Percentiles rank a stretch among this genome's conserved stretches.
Conservation (phyloP, 2,888 invertebrate species). For the Tipula confusa region DNA sequence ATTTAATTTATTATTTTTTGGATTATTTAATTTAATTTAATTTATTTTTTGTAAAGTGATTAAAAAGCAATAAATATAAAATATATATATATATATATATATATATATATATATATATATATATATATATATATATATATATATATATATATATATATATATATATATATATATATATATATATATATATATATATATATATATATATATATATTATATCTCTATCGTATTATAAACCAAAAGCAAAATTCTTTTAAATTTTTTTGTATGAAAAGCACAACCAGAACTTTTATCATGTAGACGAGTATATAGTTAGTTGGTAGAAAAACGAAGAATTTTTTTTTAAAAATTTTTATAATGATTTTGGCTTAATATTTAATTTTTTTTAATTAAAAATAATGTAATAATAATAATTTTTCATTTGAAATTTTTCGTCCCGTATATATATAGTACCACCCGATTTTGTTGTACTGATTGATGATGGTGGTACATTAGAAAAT, state of each 20-base stretch:
- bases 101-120: no score
- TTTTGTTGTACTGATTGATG: not conserved
- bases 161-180: no score
- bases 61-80: slow-evolving; percentile 25
- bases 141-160: no score
- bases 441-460: no score
- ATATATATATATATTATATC: no score
- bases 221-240: not conserved
- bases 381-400: slow-evolving; percentile 20
- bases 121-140: no score
- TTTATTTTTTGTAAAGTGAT: not conserved
- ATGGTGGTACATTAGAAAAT: not conserved
- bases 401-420: not conserved
- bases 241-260: not conserved
- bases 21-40: slow-evolving; percentile 20
- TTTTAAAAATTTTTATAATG: not conserved
- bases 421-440: not conserved
- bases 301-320: not conserved
- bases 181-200: no score
- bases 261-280: not conserved
- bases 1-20: not conserved
- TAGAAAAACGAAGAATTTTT: not conserved
- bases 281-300: not conserved
- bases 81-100: not conserved
- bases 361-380: not conserved